Conservation (phyloP, 2,113 vertebrate genomes). For the Muntiacus reevesi region DNA sequence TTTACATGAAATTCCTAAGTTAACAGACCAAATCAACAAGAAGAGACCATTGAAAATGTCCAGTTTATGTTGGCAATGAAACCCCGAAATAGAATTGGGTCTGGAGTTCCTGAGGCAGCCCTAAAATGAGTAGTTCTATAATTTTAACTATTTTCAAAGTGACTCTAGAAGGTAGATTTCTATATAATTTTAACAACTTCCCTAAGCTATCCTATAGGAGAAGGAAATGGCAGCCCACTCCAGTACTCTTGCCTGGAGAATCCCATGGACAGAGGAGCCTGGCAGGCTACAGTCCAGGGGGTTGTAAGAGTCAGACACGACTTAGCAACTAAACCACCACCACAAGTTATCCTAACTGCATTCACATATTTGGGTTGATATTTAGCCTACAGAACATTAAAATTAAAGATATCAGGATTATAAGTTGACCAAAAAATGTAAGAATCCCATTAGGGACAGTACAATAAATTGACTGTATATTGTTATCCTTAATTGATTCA, state of each 20-base stretch:
- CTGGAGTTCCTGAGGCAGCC: neutral
- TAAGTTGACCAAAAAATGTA: neutral
- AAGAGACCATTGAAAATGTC: neutral
- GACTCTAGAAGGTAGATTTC: neutral
- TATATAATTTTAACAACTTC: neutral
- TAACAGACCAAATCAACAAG: neutral
- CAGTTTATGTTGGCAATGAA: neutral
- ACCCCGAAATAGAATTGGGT: fast-evolving
- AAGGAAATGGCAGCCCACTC: neutral
- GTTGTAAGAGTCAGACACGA: neutral
- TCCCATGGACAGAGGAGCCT: neutral
- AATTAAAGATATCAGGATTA: neutral
- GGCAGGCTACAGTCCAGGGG: neutral
- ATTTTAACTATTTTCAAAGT: neutral
- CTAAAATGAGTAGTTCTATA: neutral
- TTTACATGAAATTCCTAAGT: neutral
- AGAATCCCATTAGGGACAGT: neutral
- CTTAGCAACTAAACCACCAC: neutral
- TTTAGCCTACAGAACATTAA: neutral
- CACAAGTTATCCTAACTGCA: neutral
- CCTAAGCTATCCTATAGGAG: neutral
- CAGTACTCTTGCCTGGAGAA: neutral
- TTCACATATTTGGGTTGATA: neutral
- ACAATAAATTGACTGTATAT: neutral
- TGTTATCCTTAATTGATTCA: neutral